Evolutionary conservation across 2,113 vertebrate species (phyloP), one percentile per base, ranked within the genome.

Genomic region (Spea bombifrons): DNA sequence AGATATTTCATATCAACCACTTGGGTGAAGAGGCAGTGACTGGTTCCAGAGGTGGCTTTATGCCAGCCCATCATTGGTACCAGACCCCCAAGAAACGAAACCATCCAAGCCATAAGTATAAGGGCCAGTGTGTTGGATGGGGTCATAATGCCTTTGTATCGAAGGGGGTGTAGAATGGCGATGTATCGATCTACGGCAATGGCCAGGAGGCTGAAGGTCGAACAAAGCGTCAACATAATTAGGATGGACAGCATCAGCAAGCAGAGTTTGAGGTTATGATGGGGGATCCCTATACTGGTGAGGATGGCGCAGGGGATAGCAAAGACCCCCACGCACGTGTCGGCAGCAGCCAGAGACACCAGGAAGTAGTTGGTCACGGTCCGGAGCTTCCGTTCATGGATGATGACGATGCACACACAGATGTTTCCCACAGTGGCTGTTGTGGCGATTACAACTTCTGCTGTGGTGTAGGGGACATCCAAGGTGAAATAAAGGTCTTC

Each of bases 281-380:
- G 83, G 0, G 91, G 92, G 44, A 91, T 75, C 1, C 92, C 92
- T 0, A 89, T 12, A 16, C 84, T 89, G 0, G 91, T 93, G 84
- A 94, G 83, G 73, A 93, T 88, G 77, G 92, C 92, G 3, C 91
- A 92, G 4, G 92, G 92, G 9, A 94, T 92, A 78, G 91, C 92
- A 3, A 94, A 75, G 0, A 82, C 73, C 2, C 92, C 92, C 73
- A 93, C 92, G 0, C 88, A 89, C 43, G 91, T 84, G 77, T 94
- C 92, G 0, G 92, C 92, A 2, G 89, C 83, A 0, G 92, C 90
- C 2, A 94, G 87, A 0, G 92, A 94, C 47, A 92, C 90, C 81
- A 92, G 78, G 80, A 93, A 94, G 84, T 91, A 93, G 84, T 93
- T 93, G 69, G 91, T 93, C 83, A 92, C 87, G 0, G 91, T 91